Conservation (phyloP, 30 jellyfish, hydroid and myxozoan species). For the Aurelia aurita complex sp. Pacific region DNA sequence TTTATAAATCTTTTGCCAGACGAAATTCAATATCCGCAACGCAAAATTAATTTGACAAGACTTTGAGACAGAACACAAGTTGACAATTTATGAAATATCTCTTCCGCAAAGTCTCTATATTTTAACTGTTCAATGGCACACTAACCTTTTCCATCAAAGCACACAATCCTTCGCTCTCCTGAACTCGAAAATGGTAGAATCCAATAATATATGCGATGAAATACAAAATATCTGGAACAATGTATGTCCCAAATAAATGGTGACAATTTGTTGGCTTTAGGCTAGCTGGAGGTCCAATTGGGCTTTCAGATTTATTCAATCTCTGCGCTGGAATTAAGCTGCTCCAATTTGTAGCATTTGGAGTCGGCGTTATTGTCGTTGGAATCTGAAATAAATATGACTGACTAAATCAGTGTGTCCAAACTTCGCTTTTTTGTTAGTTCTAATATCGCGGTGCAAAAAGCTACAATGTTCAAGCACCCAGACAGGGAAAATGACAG, state of each 20-base stretch:
- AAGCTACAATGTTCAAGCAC: too few species aligned
- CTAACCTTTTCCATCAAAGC: constrained; percentile 98
- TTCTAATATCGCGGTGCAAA: too few species aligned
- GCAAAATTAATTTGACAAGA: too few species aligned
- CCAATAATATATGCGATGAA: constrained; percentile 91
- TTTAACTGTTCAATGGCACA: too few species aligned
- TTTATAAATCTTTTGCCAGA: too few species aligned
- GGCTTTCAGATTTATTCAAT: neutral
- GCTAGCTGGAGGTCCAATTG: neutral
- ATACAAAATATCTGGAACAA: constrained; percentile 84
- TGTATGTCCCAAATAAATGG: constrained; percentile 89
- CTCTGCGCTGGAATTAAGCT: constrained; percentile 59
- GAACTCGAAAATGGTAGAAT: constrained; percentile 85
- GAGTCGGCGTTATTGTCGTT: constrained; percentile 48
- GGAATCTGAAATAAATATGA: neutral
- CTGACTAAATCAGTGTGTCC: too few species aligned
- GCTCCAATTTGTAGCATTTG: constrained; percentile 64
- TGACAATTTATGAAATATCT: too few species aligned
- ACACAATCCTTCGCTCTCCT: constrained; percentile 93
- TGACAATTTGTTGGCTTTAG: constrained; percentile 49
- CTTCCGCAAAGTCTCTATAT: too few species aligned
- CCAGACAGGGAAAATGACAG: too few species aligned
- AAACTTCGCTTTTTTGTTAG: too few species aligned
- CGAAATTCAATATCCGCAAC: too few species aligned
- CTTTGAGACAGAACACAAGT: too few species aligned